Evolutionary conservation across 2,888 invertebrate genomes (phyloP).

Genomic region (Andrena dorsata): DNA sequence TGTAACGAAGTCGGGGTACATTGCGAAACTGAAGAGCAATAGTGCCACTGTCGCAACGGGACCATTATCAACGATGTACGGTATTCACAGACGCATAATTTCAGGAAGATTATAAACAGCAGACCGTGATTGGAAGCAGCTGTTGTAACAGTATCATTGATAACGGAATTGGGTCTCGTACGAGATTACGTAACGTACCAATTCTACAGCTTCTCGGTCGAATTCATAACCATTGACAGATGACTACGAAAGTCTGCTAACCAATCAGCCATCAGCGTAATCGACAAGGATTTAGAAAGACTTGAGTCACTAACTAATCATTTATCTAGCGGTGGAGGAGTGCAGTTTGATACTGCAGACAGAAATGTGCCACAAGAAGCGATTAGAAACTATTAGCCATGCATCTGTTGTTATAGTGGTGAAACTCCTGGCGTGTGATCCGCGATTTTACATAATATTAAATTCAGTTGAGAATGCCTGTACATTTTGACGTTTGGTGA

Average conservation of each 20-base stretch:
- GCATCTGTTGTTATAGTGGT: neutral
- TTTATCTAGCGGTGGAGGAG: conserved; percentile 59
- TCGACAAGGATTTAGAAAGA: neutral
- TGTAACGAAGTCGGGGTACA: conserved; percentile 18
- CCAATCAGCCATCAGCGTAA: neutral
- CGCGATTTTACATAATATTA: neutral
- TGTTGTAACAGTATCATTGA: conserved; percentile 64
- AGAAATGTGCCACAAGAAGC: neutral
- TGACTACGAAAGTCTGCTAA: neutral
- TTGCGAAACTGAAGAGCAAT: conserved; percentile 41
- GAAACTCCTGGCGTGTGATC: neutral
- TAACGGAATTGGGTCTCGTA: conserved; percentile 64
- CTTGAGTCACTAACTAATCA: conserved; percentile 50
- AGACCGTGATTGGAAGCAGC: conserved; percentile 53
- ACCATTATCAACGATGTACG: conserved; percentile 34
- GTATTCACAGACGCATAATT: conserved; percentile 30
- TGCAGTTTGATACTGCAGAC: conserved; percentile 23
- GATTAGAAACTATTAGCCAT: neutral
- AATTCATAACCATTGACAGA: neutral
- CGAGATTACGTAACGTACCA: conserved; percentile 45
- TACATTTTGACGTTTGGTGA: no score
- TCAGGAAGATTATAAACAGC: conserved; percentile 54
- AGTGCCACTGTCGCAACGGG: conserved; percentile 20
- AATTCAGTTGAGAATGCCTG: neutral
- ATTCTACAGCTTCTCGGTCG: neutral